phyloP scores from a whole-genome alignment of 2,888 invertebrate genomes.

The Drosophila falleni region DNA sequence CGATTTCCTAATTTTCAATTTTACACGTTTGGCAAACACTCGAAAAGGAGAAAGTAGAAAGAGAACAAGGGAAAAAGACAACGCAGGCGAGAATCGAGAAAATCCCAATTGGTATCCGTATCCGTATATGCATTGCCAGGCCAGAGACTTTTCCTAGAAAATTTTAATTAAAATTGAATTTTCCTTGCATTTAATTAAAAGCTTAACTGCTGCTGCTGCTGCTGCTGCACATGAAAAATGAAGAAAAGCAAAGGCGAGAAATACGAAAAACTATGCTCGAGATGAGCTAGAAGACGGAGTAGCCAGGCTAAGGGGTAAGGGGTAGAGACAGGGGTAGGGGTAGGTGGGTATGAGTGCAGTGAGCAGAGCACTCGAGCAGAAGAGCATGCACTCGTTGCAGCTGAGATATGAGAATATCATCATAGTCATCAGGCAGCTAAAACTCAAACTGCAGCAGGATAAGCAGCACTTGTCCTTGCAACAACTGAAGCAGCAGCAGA shows the following conservation, averaged over 20 bases:
- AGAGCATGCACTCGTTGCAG: conserved; percentile 65
- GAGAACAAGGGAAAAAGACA: conserved; percentile 19
- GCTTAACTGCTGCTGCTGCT: conserved; percentile 62
- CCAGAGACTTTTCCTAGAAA: conserved; percentile 69
- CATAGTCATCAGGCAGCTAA: conserved; percentile 49
- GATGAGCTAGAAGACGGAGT: conserved; percentile 34
- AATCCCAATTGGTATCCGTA: conserved; percentile 50
- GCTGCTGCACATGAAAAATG: conserved; percentile 76
- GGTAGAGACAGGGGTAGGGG: neutral
- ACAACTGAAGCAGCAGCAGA: neutral
- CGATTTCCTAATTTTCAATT: conserved; percentile 81
- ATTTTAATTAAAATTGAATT: conserved; percentile 81
- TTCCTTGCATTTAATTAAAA: conserved; percentile 81
- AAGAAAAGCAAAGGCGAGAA: conserved; percentile 61
- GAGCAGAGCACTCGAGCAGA: conserved; percentile 69
- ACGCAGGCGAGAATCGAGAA: conserved; percentile 22
- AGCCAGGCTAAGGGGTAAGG: too few species aligned
- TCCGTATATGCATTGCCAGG: conserved; percentile 47
- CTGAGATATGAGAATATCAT: conserved; percentile 74
- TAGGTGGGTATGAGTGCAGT: conserved; percentile 17
- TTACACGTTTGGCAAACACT: conserved; percentile 80
- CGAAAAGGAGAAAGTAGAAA: conserved; percentile 15
- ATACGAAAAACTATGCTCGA: conserved; percentile 66
- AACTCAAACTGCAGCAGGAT: conserved; percentile 29
- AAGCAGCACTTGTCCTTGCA: conserved; percentile 34